A percentile compares a stretch with the other conserved stretches of the same genome.
phyloP scores from a whole-genome alignment of 2,797 vertebrate genomes.

The Phalanger gymnotis region DNA sequence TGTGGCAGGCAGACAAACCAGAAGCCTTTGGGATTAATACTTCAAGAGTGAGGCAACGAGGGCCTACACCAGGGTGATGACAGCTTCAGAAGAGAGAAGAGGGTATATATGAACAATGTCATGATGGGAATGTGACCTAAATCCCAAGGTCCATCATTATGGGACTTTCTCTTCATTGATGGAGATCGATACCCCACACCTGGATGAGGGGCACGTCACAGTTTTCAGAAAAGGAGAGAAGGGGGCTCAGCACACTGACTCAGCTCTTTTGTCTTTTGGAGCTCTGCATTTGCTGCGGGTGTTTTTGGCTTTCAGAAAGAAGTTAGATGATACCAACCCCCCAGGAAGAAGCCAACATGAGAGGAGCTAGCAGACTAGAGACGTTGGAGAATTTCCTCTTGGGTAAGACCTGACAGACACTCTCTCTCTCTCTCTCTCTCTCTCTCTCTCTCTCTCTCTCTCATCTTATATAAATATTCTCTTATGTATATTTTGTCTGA shows the following conservation, averaged over 20 bases:
- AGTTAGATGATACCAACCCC: neutral
- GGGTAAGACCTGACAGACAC: neutral
- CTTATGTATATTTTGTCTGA: neutral
- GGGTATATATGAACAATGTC: neutral
- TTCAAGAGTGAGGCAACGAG: neutral
- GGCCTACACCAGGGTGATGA: neutral
- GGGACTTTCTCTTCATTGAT: neutral
- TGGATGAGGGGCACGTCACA: neutral
- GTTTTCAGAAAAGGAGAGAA: neutral
- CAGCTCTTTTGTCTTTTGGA: neutral
- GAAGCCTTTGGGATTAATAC: neutral
- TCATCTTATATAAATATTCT: neutral
- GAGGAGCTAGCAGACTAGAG: neutral
- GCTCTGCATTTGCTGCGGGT: neutral
- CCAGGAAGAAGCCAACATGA: neutral
- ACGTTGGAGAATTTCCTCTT: neutral
- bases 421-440: accelerated
- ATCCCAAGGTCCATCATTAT: neutral
- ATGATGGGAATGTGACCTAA: neutral
- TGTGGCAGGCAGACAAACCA: neutral
- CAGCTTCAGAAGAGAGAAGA: neutral
- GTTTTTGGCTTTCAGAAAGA: neutral
- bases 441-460: neutral
- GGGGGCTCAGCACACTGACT: neutral
- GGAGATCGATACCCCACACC: neutral